Percentiles rank a stretch among this genome's conserved stretches.
These are phyloP conservation scores for Apaloderma vittatum DNA, from an alignment of 2,113 vertebrate species.

Conservation along the genomic window DNA sequence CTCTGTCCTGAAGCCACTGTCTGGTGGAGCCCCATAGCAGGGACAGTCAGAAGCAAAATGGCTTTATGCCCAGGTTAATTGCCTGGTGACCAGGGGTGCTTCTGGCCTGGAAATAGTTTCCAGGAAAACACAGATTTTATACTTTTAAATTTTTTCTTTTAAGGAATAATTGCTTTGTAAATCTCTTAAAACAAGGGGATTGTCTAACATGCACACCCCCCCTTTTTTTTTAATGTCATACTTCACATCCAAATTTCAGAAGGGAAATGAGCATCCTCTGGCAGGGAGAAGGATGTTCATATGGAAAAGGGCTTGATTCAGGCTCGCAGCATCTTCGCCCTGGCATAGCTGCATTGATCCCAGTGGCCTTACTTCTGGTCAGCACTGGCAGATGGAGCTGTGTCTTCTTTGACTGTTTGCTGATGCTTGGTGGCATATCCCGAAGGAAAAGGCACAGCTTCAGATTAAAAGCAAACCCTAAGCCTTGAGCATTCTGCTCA, in stretches of 20 bases:
- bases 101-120: neutral
- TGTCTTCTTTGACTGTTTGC: neutral
- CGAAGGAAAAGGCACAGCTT: neutral
- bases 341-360: neutral
- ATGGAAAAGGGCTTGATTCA: neutral
- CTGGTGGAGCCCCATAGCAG: neutral
- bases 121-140: neutral
- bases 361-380: neutral
- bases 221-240: neutral
- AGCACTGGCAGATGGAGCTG: neutral
- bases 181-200: neutral
- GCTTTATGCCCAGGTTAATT: neutral
- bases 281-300: neutral
- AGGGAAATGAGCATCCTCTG: neutral
- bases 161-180: neutral
- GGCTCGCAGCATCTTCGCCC: neutral
- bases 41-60: neutral
- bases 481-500: neutral
- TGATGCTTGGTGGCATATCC: neutral
- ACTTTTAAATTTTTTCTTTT: neutral
- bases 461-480: neutral
- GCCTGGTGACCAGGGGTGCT: neutral
- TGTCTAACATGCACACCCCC: fast-evolving
- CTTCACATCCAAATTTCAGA: neutral
- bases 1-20: neutral